Base-by-base conservation (phyloP, 2,797 vertebrate genomes). In the Sitta carolinensis region DNA sequence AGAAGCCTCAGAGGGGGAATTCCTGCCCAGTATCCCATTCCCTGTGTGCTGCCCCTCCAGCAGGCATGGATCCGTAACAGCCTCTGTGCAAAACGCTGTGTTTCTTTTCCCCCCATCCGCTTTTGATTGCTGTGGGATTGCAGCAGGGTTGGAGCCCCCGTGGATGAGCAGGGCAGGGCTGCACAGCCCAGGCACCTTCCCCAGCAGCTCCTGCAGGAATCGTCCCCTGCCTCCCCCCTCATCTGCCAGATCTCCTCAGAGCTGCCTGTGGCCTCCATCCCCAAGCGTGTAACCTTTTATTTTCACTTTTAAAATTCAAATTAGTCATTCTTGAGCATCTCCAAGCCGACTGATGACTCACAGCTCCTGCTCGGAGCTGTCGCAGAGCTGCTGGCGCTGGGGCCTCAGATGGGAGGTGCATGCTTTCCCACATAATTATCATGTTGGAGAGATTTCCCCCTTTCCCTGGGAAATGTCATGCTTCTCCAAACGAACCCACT, bases 81-180 rank as follows among this genome's bases (percentile, higher is more conserved):
- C 55, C 32, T 5, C 57, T 2, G 0, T 10, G 61, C 50, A 3
- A 2, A 48, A 3, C 1, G 42, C 66, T 47, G 2, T 7, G 1
- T 1, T 17, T n/a, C n/a, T 45, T 16, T 2, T 78, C 27, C 55
- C 1, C 16, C 61, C 8, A 0, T 13, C 30, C 66, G 74, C 6
- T 4, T 0, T 1, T 1, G 13, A 0, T 3, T 1, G 45, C 72
- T 7, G 25, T 1, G 55, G 36, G 76, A 7, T 15, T 18, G 62
- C 59, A 13, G 2, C 25, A 8, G 86, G 67, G 5, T 8, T 2
- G 2, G 10, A 40, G 51, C 1, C 1, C 1, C 4, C 26, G 0
- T 2, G 73, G 69, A 3, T 16, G 69, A 21, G 68, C 7, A 0
- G 3, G 58, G 62, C 19, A 1, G 45, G 70, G 38, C 3, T 4